Evolutionary conservation across 2,113 vertebrate genomes (phyloP).

Genomic region (Meriones unguiculatus): DNA sequence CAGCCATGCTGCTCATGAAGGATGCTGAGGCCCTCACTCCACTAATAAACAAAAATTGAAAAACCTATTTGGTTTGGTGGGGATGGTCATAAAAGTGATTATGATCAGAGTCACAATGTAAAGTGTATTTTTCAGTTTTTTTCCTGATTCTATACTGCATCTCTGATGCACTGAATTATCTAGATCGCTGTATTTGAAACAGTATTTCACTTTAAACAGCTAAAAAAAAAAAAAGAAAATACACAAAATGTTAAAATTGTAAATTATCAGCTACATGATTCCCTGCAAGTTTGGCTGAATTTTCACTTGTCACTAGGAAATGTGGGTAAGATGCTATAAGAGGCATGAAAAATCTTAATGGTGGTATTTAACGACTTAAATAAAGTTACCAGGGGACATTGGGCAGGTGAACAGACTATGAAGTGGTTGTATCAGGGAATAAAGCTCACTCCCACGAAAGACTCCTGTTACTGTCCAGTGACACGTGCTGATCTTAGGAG

Average conservation of each 20-base stretch:
- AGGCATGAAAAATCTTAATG: not conserved
- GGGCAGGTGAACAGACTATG: not conserved
- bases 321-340: not conserved
- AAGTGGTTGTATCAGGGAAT: not conserved
- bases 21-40: not conserved
- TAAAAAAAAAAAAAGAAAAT: slow-evolving; percentile 10
- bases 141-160: not conserved
- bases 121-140: not conserved
- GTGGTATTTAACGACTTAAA: not conserved
- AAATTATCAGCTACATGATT: slow-evolving; percentile 5
- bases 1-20: too few relatives aligned
- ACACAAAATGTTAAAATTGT: not conserved
- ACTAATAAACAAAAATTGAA: not conserved
- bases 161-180: not conserved
- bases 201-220: not conserved
- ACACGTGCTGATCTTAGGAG: not conserved
- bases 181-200: not conserved
- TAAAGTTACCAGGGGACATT: not conserved
- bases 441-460: not conserved
- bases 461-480: not conserved
- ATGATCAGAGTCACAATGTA: not conserved
- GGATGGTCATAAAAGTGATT: not conserved
- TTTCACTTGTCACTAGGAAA: slow-evolving; percentile 30
- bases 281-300: slow-evolving; percentile 4
- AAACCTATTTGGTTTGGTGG: not conserved